Conservation (phyloP, 2,888 invertebrate genomes). For the Acronicta leporina region DNA sequence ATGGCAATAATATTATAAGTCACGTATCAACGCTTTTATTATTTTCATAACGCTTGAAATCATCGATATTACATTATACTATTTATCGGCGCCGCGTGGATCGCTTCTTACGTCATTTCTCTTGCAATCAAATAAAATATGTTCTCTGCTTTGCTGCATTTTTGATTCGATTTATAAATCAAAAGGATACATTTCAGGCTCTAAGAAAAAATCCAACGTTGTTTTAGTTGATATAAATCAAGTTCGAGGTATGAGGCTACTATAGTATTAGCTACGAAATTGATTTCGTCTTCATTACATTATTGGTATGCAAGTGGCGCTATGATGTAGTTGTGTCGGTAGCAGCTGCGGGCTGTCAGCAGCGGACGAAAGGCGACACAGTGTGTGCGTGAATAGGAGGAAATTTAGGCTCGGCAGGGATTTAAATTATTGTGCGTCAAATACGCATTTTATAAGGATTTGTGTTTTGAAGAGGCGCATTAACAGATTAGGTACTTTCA, state of each 20-base stretch:
- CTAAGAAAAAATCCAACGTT: slow-evolving; percentile 52
- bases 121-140: slow-evolving; percentile 65
- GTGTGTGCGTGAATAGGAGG: slow-evolving; percentile 79
- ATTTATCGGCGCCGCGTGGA: slow-evolving; percentile 41
- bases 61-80: slow-evolving; percentile 30
- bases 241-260: slow-evolving; percentile 65
- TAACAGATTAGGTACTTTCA: slow-evolving; percentile 84
- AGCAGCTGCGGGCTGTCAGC: slow-evolving; percentile 41
- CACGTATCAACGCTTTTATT: slow-evolving; percentile 60
- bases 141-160: slow-evolving; percentile 63
- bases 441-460: slow-evolving; percentile 71
- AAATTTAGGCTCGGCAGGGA: slow-evolving; percentile 88
- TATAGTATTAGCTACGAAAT: slow-evolving; percentile 60
- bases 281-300: slow-evolving; percentile 62
- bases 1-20: slow-evolving; percentile 45
- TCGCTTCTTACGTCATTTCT: slow-evolving; percentile 56
- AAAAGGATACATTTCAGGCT: slow-evolving; percentile 52
- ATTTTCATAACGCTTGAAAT: slow-evolving; percentile 42
- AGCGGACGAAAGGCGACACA: slow-evolving; percentile 45
- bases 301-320: slow-evolving; percentile 67
- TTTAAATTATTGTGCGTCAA: slow-evolving; percentile 66
- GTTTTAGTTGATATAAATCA: slow-evolving; percentile 55
- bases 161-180: slow-evolving; percentile 56
- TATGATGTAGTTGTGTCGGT: slow-evolving; percentile 60
- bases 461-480: slow-evolving; percentile 80